Evolutionary conservation across 1,140 invertebrate species (phyloP), one percentile per base, ranked within the genome.

Genomic region (Argopecten irradians): DNA sequence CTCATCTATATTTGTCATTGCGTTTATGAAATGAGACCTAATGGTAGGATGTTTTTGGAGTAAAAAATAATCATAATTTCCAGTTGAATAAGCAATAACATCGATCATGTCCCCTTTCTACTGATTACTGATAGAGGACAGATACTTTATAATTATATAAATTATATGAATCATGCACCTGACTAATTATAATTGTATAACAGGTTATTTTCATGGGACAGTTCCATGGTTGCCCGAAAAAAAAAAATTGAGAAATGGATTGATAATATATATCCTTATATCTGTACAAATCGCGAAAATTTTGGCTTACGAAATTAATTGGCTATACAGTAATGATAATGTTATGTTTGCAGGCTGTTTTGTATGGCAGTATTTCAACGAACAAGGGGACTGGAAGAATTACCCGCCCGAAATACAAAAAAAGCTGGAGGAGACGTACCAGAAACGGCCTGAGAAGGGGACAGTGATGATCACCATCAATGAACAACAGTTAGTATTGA

Each of bases 291-390:
- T 55, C 13, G 13, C 22, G 22, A 13, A 55, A n/a, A n/a, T n/a
- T n/a, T n/a, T n/a, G n/a, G n/a, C n/a, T n/a, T n/a, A n/a, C n/a
- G n/a, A n/a, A n/a, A 55, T 55, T 14, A 55, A 14, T 34, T 34
- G 13, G 13, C 34, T 34, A 36, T 82, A 22, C 71, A 87, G 86
- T 36, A n/a, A 19, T 8, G 83, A 28, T 87, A 22, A 35, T 87
- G 34, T 5, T 46, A 11, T 46, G 22, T 71, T 71, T 28, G 36
- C 55, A 71, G 55, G 8, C 16, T 90, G 89, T 82, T 88, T 83
- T 86, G 87, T 90, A n/a, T 90, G 89, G 89, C 89, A 90, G 84
- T 90, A 90, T 32, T 28, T 83, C 9, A 85, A 43, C 41, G 83
- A 86, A 19, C 71, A 90, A n/a, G 87, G 87, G 1, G 11, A 33